phyloP scores from a whole-genome alignment of 2,113 vertebrate genomes.

The Leucopternis melanops region DNA sequence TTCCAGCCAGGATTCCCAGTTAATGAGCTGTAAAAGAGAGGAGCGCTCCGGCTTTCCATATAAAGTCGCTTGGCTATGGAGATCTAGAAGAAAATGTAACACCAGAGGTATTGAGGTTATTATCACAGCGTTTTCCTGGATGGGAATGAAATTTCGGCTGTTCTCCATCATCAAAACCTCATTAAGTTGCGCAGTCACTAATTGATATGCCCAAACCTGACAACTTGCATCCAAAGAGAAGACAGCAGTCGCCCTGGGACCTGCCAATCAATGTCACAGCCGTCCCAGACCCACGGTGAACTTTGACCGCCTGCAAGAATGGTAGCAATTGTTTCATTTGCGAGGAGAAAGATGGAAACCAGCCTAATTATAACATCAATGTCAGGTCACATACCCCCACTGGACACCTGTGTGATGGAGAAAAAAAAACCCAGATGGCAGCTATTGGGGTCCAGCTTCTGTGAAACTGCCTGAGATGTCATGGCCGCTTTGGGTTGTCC shows the following conservation, averaged over 20 bases:
- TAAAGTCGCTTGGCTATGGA: fast-evolving
- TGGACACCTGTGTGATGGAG: slow-evolving; percentile 30
- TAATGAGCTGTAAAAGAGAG: neutral
- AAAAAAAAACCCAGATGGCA: fast-evolving
- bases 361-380: slow-evolving; percentile 44
- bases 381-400: neutral
- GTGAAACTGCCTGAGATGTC: neutral
- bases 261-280: slow-evolving; percentile 33
- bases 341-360: neutral
- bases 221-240: neutral
- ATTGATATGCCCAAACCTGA: slow-evolving; percentile 23
- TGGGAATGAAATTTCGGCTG: neutral
- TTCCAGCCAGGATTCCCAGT: neutral
- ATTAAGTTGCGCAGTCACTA: slow-evolving; percentile 28
- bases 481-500: neutral
- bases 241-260: neutral
- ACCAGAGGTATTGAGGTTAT: neutral
- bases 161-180: slow-evolving; percentile 59
- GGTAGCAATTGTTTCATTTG: slow-evolving; percentile 7
- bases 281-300: neutral
- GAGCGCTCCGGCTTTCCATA: fast-evolving
- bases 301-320: slow-evolving; percentile 55
- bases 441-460: neutral
- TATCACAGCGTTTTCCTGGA: neutral
- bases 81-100: neutral